These are phyloP conservation scores for Antigone vipio DNA, from an alignment of 2,113 vertebrate species.

Conservation along the genomic window DNA sequence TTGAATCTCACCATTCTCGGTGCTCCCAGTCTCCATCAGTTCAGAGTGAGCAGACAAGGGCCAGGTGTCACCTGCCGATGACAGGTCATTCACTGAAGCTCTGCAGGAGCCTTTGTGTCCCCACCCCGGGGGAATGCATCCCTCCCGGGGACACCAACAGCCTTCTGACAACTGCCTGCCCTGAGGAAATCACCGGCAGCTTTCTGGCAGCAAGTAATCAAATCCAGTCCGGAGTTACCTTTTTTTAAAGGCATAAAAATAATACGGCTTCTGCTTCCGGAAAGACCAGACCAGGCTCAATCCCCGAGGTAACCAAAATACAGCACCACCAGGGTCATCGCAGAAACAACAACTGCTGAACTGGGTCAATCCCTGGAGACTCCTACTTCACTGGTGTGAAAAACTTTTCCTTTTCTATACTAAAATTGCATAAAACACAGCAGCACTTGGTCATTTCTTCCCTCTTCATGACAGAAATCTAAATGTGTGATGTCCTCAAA, in stretches of 20 bases:
- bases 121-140: neutral
- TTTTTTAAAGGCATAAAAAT: neutral
- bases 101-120: neutral
- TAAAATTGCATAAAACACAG: neutral
- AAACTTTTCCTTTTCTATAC: neutral
- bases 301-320: neutral
- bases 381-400: neutral
- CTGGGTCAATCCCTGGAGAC: neutral
- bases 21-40: neutral
- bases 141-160: neutral
- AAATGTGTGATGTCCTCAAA: accelerated
- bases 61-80: constrained; percentile 3
- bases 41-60: neutral
- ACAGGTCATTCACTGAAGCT: neutral
- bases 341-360: neutral
- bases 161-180: neutral
- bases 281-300: neutral
- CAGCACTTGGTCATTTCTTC: neutral
- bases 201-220: neutral
- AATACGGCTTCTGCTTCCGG: neutral
- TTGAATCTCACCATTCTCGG: too few relatives aligned
- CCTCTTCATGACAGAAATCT: neutral
- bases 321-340: neutral
- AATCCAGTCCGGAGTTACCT: neutral
- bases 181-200: neutral